Conservation (phyloP, 2,113 vertebrate genomes). For the Ceyx margarethae region DNA sequence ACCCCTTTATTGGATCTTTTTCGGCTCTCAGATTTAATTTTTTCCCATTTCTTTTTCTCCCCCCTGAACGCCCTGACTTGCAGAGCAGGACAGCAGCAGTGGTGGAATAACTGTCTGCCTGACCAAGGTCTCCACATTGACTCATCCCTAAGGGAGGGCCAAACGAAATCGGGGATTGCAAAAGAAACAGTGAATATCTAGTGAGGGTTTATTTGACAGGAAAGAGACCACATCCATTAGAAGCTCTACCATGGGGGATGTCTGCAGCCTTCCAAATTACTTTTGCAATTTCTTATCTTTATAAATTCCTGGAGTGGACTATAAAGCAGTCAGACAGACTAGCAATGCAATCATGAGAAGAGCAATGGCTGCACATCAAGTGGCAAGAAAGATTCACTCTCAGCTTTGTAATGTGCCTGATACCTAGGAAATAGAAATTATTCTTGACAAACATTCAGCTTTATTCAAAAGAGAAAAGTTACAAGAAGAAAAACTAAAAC, state of each 20-base stretch:
- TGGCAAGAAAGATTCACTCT: slow-evolving; percentile 52
- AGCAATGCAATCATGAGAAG: slow-evolving; percentile 49
- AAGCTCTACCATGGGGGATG: not conserved
- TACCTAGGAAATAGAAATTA: slow-evolving; percentile 64
- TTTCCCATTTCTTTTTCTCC: not conserved
- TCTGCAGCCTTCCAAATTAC: slow-evolving; percentile 25
- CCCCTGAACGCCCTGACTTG: not conserved
- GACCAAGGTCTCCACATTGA: not conserved
- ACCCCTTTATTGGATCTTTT: not conserved
- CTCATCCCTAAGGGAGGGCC: not conserved
- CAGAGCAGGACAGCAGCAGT: not conserved
- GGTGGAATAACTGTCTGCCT: not conserved
- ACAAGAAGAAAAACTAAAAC: slow-evolving; percentile 33
- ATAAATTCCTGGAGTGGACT: slow-evolving; percentile 55
- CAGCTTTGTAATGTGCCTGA: slow-evolving; percentile 45
- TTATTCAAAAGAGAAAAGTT: slow-evolving; percentile 43
- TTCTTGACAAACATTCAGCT: slow-evolving; percentile 52
- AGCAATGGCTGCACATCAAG: slow-evolving; percentile 37
- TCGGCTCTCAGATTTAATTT: not conserved
- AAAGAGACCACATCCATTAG: not conserved
- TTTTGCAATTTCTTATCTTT: slow-evolving; percentile 53
- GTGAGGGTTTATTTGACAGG: slow-evolving; percentile 2
- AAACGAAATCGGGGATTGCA: slow-evolving; percentile 1
- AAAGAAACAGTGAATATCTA: not conserved
- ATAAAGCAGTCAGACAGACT: slow-evolving; percentile 54